A percentile compares a stretch with the other conserved stretches of the same genome.
These are phyloP conservation scores for Nothobranchius kuhntae DNA, from an alignment of 2,113 vertebrate genomes.

Conservation along the genomic window DNA sequence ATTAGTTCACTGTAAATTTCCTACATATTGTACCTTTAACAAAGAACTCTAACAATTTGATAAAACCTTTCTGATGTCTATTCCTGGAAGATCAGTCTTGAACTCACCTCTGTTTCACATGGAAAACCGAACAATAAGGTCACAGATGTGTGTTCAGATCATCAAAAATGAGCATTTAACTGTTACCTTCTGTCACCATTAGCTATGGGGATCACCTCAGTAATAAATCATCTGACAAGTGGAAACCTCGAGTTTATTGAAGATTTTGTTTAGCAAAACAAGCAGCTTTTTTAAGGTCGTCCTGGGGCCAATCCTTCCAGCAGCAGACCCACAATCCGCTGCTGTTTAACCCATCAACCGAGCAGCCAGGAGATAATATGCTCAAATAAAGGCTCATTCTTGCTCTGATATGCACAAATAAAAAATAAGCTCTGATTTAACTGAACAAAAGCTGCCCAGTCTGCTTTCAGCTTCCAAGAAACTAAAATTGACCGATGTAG, in stretches of 20 bases:
- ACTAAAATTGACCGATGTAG: not conserved
- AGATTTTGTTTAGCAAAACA: slow-evolving; percentile 18
- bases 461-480: slow-evolving; percentile 3
- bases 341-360: slow-evolving; percentile 60
- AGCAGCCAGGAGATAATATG: slow-evolving; percentile 1
- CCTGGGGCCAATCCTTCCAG: slow-evolving; percentile 52
- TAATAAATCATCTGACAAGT: slow-evolving; percentile 23
- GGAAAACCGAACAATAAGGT: not conserved
- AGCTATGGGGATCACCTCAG: slow-evolving; percentile 4
- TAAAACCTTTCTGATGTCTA: no score
- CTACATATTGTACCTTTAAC: no score
- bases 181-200: not conserved
- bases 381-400: slow-evolving; percentile 6
- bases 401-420: not conserved
- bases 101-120: not conserved
- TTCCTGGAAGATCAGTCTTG: no score
- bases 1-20: no score
- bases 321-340: slow-evolving; percentile 40
- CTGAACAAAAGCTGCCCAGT: slow-evolving; percentile 8
- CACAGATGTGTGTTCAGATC: not conserved
- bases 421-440: slow-evolving; percentile 1
- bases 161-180: not conserved
- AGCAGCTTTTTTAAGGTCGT: slow-evolving; percentile 52
- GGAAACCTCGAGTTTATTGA: slow-evolving; percentile 19
- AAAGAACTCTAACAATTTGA: no score